Conservation (phyloP, 2,888 invertebrate genomes). For the Beris chalybata region DNA sequence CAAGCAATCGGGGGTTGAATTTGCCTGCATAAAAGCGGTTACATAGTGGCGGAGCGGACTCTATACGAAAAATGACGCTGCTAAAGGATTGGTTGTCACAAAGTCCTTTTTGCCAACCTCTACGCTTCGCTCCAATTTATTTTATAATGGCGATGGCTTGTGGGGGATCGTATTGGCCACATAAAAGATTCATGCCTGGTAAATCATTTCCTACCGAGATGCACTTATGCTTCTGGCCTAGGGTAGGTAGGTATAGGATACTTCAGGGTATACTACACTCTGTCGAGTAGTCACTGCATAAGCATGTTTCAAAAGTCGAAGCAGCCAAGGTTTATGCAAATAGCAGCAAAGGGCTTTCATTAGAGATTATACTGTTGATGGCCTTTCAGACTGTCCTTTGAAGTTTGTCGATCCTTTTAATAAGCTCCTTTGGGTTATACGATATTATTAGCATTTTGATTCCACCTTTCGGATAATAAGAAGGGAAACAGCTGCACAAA, state of each 20-base stretch:
- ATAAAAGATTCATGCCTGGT: slow-evolving; percentile 27
- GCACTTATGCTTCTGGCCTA: slow-evolving; percentile 10
- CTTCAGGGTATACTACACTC: slow-evolving; percentile 4
- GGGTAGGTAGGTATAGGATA: neutral
- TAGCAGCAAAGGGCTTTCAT: slow-evolving; percentile 26
- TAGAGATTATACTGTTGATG: slow-evolving; percentile 28
- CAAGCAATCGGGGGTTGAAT: no score
- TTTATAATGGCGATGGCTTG: neutral
- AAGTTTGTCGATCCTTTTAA: slow-evolving; percentile 29
- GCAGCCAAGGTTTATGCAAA: slow-evolving; percentile 6
- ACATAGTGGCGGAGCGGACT: neutral
- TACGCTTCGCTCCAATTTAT: no score
- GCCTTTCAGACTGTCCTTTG: slow-evolving; percentile 27
- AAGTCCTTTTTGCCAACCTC: no score
- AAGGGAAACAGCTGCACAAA: neutral
- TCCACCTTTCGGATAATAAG: slow-evolving; percentile 11
- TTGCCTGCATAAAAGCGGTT: no score
- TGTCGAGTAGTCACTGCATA: slow-evolving; percentile 23
- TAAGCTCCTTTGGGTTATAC: slow-evolving; percentile 25
- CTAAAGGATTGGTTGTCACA: neutral
- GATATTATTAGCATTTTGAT: slow-evolving; percentile 27
- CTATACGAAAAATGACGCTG: neutral
- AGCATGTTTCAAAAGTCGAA: neutral
- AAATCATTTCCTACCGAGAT: slow-evolving; percentile 26
- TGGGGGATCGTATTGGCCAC: slow-evolving; percentile 12